These are phyloP conservation scores for Pseudomyrmex sp. DNA, from an alignment of 1,140 invertebrate genomes.

Conservation along the genomic window DNA sequence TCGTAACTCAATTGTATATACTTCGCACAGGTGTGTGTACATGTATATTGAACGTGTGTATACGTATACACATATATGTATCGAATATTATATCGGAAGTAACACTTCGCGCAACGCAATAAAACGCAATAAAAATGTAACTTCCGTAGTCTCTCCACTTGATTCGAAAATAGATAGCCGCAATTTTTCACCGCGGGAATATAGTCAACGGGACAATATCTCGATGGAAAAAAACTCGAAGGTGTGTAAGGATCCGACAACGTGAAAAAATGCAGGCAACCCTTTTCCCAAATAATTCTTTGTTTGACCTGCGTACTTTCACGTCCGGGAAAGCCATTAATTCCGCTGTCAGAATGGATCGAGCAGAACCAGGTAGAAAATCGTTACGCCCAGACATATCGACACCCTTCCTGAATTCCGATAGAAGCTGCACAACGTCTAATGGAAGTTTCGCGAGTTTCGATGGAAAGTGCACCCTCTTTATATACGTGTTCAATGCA, in stretches of 20 bases:
- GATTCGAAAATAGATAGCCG: slow-evolving; percentile 56
- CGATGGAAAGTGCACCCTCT: slow-evolving; percentile 64
- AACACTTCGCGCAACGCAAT: slow-evolving; percentile 28
- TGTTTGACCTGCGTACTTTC: slow-evolving; percentile 71
- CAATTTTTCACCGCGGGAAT: slow-evolving; percentile 58
- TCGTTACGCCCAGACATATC: slow-evolving; percentile 72
- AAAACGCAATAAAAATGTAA: slow-evolving; percentile 59
- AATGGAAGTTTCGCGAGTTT: slow-evolving; percentile 70
- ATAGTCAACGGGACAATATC: slow-evolving; percentile 47
- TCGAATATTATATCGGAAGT: slow-evolving; percentile 22
- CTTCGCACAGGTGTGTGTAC: slow-evolving; percentile 19
- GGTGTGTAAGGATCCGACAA: slow-evolving; percentile 55
- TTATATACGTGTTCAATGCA: slow-evolving; percentile 60
- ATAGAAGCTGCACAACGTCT: slow-evolving; percentile 67
- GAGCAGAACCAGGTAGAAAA: slow-evolving; percentile 71
- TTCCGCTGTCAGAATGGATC: slow-evolving; percentile 68
- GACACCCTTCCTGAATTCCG: slow-evolving; percentile 74
- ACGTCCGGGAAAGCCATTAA: slow-evolving; percentile 72
- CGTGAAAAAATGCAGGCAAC: slow-evolving; percentile 70
- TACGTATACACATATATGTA: slow-evolving; percentile 9
- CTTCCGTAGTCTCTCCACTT: slow-evolving; percentile 43
- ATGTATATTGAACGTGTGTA: slow-evolving; percentile 30
- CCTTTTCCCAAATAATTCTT: slow-evolving; percentile 68
- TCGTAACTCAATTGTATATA: background rate
- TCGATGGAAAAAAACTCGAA: slow-evolving; percentile 61